These are phyloP conservation scores for Sparus aurata DNA, from an alignment of 2,797 vertebrate genomes.

Conservation along the genomic window DNA sequence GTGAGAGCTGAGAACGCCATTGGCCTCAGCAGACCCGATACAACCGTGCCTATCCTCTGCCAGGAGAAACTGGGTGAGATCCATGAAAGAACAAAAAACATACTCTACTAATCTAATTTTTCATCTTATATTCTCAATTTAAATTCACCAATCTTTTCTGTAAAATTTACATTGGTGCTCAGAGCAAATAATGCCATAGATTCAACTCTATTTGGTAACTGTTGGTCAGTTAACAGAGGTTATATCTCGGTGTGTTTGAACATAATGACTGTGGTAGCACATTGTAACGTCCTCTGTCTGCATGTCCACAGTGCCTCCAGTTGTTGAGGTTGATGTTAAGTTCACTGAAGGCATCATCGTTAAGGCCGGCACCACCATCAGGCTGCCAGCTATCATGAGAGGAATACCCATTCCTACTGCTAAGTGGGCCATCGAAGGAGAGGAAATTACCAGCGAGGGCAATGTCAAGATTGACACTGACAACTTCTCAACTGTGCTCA, in stretches of 20 bases:
- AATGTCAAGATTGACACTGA: slow-evolving; percentile 95
- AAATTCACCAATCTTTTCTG: not conserved
- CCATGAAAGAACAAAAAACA: not conserved
- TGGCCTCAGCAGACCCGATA: slow-evolving; percentile 97
- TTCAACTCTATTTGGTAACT: not conserved
- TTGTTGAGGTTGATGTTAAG: slow-evolving; percentile 95
- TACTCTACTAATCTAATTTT: not conserved
- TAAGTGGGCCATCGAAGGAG: slow-evolving; percentile 94
- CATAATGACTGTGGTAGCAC: not conserved
- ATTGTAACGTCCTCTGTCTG: slow-evolving; percentile 25
- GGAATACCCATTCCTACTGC: slow-evolving; percentile 94
- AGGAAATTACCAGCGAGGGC: slow-evolving; percentile 91
- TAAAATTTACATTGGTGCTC: not conserved
- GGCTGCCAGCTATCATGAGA: slow-evolving; percentile 97
- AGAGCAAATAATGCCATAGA: not conserved
- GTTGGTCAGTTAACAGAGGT: not conserved
- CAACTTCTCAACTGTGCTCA: slow-evolving; percentile 93
- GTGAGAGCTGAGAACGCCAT: slow-evolving; percentile 96
- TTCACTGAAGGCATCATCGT: slow-evolving; percentile 96
- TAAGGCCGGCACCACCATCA: slow-evolving; percentile 96
- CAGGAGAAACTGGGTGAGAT: slow-evolving; percentile 96
- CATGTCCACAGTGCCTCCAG: slow-evolving; percentile 90
- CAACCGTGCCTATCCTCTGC: slow-evolving; percentile 97
- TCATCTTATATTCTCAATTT: not conserved
- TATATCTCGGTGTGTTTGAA: not conserved